A percentile compares a stretch with the other conserved stretches of the same genome.
These are phyloP conservation scores for Rhinolophus sinicus DNA, from an alignment of 2,113 vertebrate genomes.

Conservation along the genomic window DNA sequence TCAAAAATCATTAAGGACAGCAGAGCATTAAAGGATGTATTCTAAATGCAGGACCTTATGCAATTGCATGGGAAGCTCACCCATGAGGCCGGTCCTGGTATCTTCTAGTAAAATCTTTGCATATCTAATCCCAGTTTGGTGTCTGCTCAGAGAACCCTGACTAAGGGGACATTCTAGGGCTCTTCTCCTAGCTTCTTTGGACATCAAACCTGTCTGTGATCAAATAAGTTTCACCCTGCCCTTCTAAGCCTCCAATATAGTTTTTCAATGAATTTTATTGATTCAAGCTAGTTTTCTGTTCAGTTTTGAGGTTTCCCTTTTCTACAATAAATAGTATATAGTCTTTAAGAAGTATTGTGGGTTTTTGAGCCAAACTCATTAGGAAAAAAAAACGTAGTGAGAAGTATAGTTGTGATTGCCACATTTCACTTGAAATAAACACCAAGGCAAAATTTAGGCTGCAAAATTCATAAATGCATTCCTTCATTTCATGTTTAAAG, in stretches of 20 bases:
- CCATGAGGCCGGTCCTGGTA: background rate
- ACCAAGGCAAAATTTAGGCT: conserved; percentile 28
- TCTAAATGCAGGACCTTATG: background rate
- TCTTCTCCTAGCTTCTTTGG: background rate
- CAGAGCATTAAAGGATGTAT: background rate
- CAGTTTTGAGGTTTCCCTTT: background rate
- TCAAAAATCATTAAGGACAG: background rate
- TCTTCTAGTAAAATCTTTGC: background rate
- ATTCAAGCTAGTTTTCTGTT: background rate
- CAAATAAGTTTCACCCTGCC: background rate
- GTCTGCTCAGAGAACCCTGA: background rate
- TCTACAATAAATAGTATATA: background rate
- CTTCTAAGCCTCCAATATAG: background rate
- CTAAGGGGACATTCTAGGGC: background rate
- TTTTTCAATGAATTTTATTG: conserved; percentile 17
- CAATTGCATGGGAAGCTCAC: background rate
- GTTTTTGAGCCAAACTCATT: background rate
- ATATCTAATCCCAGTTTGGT: background rate
- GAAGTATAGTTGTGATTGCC: conserved; percentile 26
- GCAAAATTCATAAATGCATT: conserved; percentile 21
- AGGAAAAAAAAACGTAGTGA: background rate
- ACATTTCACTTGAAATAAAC: conserved; percentile 54
- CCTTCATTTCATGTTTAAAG: conserved; percentile 31
- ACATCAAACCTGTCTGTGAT: background rate
- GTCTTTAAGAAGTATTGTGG: background rate